Base-by-base conservation (phyloP, 92 coral and sea anemone genomes). In the Palythoa caribaeorum region DNA sequence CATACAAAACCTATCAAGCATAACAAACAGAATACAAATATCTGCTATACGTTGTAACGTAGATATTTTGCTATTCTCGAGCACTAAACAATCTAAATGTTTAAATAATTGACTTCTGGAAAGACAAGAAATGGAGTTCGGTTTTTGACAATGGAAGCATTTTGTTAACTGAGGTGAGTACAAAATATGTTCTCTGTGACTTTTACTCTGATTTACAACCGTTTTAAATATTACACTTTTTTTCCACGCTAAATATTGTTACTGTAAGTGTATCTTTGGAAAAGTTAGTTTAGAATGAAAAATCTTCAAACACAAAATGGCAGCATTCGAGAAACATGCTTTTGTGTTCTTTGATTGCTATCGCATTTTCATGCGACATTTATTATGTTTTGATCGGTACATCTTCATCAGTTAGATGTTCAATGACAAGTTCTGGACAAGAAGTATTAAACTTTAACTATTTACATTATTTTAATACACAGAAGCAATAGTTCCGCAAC, bases 391-490 rank as follows among this genome's bases (percentile, higher is more conserved):
- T 60, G 68, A 10, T 16, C 68, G 68, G 17, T 60, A 16, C 3
- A 60, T 60, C 17, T 9, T 60, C 17, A 60, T 60, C 17, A 60
- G 15, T 60, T n/a, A n/a, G n/a, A n/a, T n/a, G n/a, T n/a, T n/a
- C n/a, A n/a, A n/a, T n/a, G n/a, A n/a, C n/a, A n/a, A 8, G 3
- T 60, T 60, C 13, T 60, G 6, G 68, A 16, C 68, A 60, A 6
- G 13, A 60, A 60, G 68, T 60, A 60, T 60, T 60, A 60, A 60
- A 60, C n/a, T 60, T 60, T 60, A 60, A 60, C 68, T 60, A n/a
- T n/a, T n/a, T n/a, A n/a, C 68, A 60, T 60, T 60, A 8, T 16
- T 8, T 60, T 15, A 60, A 60, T 60, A 15, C 68, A 60, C 68
- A 60, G 68, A 60, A 60, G 13, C 6, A 16, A 6, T 15, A 16